Percentiles rank a stretch among this genome's conserved stretches.
Evolutionary conservation across 1,140 invertebrate genomes (phyloP).

Genomic region (Drosophila athabasca): DNA sequence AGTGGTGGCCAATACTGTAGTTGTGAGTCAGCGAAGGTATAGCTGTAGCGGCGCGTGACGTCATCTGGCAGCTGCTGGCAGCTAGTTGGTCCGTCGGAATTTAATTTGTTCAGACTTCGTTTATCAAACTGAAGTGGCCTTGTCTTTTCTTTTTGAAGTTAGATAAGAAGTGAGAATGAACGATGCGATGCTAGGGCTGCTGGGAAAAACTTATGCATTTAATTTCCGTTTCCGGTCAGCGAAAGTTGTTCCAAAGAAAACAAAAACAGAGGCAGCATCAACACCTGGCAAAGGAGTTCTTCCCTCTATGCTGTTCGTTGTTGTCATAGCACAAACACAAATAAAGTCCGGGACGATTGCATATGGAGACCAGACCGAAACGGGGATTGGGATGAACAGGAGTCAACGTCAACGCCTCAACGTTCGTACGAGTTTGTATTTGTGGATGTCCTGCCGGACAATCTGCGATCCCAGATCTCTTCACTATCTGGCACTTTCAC

Average conservation of each 20-base stretch:
- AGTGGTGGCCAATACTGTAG: rapidly evolving
- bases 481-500: constrained; percentile 79
- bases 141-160: constrained; percentile 27
- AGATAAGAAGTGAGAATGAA: constrained; percentile 54
- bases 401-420: constrained; percentile 29
- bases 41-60: too few species aligned
- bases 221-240: constrained; percentile 79
- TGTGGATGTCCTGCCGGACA: constrained; percentile 15
- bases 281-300: constrained; percentile 50
- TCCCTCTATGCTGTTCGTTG: constrained; percentile 21
- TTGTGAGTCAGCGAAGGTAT: not conserved
- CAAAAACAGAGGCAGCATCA: constrained; percentile 31
- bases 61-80: too few species aligned
- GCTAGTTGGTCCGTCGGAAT: not conserved
- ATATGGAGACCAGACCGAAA: constrained; percentile 19
- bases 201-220: constrained; percentile 75
- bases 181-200: constrained; percentile 1
- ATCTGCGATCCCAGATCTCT: constrained; percentile 40
- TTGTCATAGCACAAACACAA: constrained; percentile 69
- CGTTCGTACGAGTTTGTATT: not conserved
- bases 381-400: constrained; percentile 6
- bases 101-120: constrained; percentile 16
- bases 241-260: constrained; percentile 70
- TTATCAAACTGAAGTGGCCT: not conserved
- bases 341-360: constrained; percentile 60